phyloP scores from a whole-genome alignment of 1,140 invertebrate genomes.

The Meloidogyne exigua region DNA sequence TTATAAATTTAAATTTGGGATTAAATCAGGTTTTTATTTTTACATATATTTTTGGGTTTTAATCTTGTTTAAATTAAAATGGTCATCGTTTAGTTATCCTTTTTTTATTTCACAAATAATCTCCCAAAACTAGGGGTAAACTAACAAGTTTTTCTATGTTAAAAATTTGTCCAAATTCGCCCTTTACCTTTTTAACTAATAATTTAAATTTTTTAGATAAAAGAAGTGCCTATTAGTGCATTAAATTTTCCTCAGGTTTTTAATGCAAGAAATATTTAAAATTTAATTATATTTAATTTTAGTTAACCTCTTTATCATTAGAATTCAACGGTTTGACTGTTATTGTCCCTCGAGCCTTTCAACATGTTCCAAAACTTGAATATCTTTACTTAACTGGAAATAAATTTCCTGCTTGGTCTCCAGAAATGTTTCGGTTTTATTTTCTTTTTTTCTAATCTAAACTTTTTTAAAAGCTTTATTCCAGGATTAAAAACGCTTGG shows the following conservation, averaged over 20 bases:
- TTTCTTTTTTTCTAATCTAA: neutral
- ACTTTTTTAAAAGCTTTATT: slow-evolving; percentile 52
- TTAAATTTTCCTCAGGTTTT: slow-evolving; percentile 53
- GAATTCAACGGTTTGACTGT: slow-evolving; percentile 63
- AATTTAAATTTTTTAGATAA: too few species aligned
- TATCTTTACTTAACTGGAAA: slow-evolving; percentile 63
- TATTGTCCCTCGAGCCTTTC: slow-evolving; percentile 63
- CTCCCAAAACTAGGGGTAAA: too few species aligned
- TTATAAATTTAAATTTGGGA: slow-evolving; percentile 60
- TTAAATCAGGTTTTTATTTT: slow-evolving; percentile 39
- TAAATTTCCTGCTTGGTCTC: slow-evolving; percentile 60
- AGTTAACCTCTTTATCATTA: slow-evolving; percentile 55
- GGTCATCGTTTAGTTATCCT: too few species aligned
- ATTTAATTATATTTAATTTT: neutral
- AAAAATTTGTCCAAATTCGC: too few species aligned
- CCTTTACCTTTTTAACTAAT: too few species aligned
- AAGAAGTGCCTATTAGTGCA: slow-evolving; percentile 61
- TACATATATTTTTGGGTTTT: too few species aligned
- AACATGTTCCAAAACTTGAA: slow-evolving; percentile 60
- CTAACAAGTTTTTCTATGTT: too few species aligned
- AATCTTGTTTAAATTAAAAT: too few species aligned
- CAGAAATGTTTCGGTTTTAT: slow-evolving; percentile 62
- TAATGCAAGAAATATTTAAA: too few species aligned
- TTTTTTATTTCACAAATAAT: too few species aligned
- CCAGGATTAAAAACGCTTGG: slow-evolving; percentile 59